Conservation (phyloP, 2,888 invertebrate genomes). For the Scrobipalpa atriplicella region DNA sequence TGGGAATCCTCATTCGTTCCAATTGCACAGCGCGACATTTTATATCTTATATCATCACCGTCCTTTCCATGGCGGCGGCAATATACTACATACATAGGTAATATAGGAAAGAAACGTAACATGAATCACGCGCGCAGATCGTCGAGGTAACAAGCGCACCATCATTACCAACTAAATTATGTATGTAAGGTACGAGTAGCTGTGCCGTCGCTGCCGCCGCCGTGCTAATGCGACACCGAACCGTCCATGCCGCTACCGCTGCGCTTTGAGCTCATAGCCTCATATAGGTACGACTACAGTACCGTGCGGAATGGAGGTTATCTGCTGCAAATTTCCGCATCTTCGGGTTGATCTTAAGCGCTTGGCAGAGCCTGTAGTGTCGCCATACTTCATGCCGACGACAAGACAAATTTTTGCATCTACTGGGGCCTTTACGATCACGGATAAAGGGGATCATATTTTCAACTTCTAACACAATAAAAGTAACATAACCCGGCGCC, state of each 20-base stretch:
- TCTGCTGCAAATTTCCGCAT: slow-evolving; percentile 30
- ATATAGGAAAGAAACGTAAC: neutral
- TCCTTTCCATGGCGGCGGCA: neutral
- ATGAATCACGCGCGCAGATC: neutral
- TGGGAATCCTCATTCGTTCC: too few relatives aligned
- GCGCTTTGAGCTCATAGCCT: slow-evolving; percentile 38
- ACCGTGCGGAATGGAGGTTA: slow-evolving; percentile 53
- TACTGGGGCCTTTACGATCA: neutral
- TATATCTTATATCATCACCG: too few relatives aligned
- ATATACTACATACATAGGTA: too few relatives aligned
- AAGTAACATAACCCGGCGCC: neutral
- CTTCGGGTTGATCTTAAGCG: neutral
- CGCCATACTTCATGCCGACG: too few relatives aligned
- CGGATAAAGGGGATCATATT: neutral
- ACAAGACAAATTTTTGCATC: neutral
- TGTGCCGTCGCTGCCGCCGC: slow-evolving; percentile 50
- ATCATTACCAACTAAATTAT: slow-evolving; percentile 71
- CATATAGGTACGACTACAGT: slow-evolving; percentile 44
- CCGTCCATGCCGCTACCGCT: slow-evolving; percentile 29
- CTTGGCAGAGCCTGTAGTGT: too few relatives aligned
- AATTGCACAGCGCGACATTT: too few relatives aligned
- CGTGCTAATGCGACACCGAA: slow-evolving; percentile 56
- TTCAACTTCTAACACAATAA: neutral
- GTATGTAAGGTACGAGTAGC: too few relatives aligned
- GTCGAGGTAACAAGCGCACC: slow-evolving; percentile 56